phyloP scores from a whole-genome alignment of 2,113 vertebrate species.

The Paedocypris sp. region DNA sequence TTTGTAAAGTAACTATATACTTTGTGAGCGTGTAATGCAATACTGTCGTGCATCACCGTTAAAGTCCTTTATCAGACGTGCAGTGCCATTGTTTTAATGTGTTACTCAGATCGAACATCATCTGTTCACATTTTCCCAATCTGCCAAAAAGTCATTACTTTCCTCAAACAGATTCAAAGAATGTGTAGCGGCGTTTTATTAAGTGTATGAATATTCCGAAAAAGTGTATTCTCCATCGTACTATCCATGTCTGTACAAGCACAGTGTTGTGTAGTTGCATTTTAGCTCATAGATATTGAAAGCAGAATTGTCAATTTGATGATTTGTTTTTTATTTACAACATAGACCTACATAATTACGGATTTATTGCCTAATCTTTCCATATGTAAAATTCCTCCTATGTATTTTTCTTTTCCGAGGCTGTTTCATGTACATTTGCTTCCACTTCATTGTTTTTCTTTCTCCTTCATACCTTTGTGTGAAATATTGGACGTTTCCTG shows the following conservation, averaged over 20 bases:
- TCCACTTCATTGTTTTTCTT: neutral
- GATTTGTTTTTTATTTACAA: too few species aligned
- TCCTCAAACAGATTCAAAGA: slow-evolving; percentile 18
- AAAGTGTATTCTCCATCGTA: neutral
- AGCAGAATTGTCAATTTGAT: neutral
- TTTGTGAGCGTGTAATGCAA: slow-evolving; percentile 30
- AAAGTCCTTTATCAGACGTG: slow-evolving; percentile 24
- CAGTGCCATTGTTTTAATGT: slow-evolving; percentile 16
- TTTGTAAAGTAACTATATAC: too few species aligned
- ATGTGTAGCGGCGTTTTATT: slow-evolving; percentile 4
- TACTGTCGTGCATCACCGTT: slow-evolving; percentile 27
- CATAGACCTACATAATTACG: too few species aligned
- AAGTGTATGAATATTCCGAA: slow-evolving; percentile 2
- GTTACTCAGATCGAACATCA: slow-evolving; percentile 8
- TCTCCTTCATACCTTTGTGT: neutral
- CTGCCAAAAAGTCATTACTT: slow-evolving; percentile 27
- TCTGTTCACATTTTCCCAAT: slow-evolving; percentile 9
- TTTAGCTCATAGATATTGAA: neutral
- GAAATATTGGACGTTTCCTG: neutral
- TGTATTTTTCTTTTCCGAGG: neutral
- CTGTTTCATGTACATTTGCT: neutral
- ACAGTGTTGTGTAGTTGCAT: neutral
- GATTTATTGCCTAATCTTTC: too few species aligned
- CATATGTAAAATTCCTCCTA: too few species aligned
- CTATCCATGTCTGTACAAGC: slow-evolving; percentile 5